Evolutionary conservation across 2,888 invertebrate species (phyloP), one percentile per base, ranked within the genome.

Genomic region (Andrena trimmerana): DNA sequence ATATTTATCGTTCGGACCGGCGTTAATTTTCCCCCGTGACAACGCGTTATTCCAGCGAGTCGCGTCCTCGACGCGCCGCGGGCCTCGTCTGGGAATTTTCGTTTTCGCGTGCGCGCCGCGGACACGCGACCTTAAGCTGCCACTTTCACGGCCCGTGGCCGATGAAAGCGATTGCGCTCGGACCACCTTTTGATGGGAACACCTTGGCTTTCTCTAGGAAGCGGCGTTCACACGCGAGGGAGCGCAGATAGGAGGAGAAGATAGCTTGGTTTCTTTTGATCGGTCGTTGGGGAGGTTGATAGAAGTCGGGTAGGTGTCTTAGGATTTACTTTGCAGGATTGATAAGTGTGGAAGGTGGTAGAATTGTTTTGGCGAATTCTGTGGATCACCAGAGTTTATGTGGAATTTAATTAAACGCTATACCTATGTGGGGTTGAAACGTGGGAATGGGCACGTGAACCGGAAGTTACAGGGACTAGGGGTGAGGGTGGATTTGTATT

Each of bases 1-100:
- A 71, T 80, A 87, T 84, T 86, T 84, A 86, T 86, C 60, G 76
- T 29, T 52, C 36, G n/a, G 24, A 6, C 42, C 16, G 13, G 60
- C 57, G 67, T 67, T 52, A 31, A 31, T 33, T 50, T 16, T n/a
- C 27, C 59, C 1, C 48, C 7, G 29, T 10, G 69, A 69, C 79
- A 52, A n/a, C 66, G 59, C 24, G 78, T 68, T 52, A 36, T 73
- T 73, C 50, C 57, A 7, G 57, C 24, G 20, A 24, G 24, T 57
- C 54, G 27, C 48, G 48, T 60, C 57, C 33, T 42, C 29, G 67
- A 20, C 48, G 48, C 54, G 70, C 70, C 33, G 8, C 27, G 0
- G 20, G 7, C 31, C 42, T 36, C 36, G 60, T 27, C 29, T 67
- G 66, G 62, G 76, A 78, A 67, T 78, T 75, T 74, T 67, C 7